Base-by-base conservation (phyloP, 2,113 vertebrate species). In the Pithys albifrons region DNA sequence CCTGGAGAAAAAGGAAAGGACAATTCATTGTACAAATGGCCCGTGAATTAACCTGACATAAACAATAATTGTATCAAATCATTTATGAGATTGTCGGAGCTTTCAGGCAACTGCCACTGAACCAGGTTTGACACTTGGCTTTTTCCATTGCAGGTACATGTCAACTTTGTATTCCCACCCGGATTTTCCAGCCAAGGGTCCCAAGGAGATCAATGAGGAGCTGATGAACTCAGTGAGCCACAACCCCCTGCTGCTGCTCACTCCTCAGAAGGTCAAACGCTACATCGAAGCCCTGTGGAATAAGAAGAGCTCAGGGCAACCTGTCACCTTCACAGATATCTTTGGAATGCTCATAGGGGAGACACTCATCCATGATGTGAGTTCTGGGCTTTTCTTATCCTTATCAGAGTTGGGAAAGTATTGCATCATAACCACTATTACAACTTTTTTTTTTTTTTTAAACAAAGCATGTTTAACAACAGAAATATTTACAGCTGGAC, bases 281-380 rank as follows among this genome's bases (percentile, higher is more conserved):
- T 99, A 99, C 37, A 97, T 99, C 49, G 99, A 99, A 93, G 98
- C 99, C 9, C 96, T 99, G 67, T 99, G 99, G 99, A 98, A 98
- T 94, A 99, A 99, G 96, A 99, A 99, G 89, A 98, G 98, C n/a
- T 97, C 96, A 2, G 99, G 99, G 8, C 99, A 99, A 84, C 99
- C 99, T 2, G 99, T 99, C 93, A 99, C 99, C n/a, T 99, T 99
- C 95, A 99, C 99, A 2, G 99, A 99, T 93, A 98, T 99, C 86
- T 99, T 99, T 14, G 99, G 99, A 69, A 99, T 99, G 99, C 97
- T 99, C 69, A 99, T 99, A 70, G 99, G 99, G 92, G 99, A 99
- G 97, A 99, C 99, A 0, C 98, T 99, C 22, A 98, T 99, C 95
- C 98, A 98, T 22, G 96, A 98, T 70, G 99, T 99, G 98, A 98